Percentiles rank a stretch among this genome's conserved stretches.
Conservation (phyloP, 2,888 invertebrate species). For the Oligia latruncula region DNA sequence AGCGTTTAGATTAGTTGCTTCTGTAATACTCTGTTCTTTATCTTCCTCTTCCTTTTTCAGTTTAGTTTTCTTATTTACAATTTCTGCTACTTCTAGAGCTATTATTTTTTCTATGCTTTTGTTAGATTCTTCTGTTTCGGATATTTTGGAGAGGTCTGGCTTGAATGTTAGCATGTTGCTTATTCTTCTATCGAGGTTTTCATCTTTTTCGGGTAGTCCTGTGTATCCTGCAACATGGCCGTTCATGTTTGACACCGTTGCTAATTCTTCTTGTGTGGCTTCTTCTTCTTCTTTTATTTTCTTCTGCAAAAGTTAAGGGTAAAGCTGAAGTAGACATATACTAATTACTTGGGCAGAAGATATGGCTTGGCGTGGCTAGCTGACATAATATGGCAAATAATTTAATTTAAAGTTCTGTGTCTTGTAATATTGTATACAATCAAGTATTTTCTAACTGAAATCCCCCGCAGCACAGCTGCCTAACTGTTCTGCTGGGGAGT, state of each 20-base stretch:
- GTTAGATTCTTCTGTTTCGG: conserved; percentile 73
- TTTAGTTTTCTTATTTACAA: conserved; percentile 77
- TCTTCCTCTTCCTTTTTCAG: conserved; percentile 68
- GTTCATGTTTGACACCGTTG: conserved; percentile 76
- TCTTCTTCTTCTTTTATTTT: conserved; percentile 81
- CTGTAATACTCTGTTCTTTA: conserved; percentile 62
- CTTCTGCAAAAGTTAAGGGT: conserved; percentile 74
- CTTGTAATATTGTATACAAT: too few species aligned
- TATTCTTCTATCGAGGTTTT: conserved; percentile 80
- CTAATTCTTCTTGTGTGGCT: conserved; percentile 71
- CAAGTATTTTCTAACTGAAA: too few species aligned
- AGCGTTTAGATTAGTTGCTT: conserved; percentile 71
- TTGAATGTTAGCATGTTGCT: conserved; percentile 84
- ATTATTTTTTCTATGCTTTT: conserved; percentile 76
- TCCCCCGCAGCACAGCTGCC: too few species aligned
- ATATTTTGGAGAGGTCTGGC: conserved; percentile 77
- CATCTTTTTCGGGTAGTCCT: conserved; percentile 71
- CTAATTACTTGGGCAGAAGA: not conserved
- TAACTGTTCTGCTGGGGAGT: too few species aligned
- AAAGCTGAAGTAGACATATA: not conserved
- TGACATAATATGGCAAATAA: too few species aligned
- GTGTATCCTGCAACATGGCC: conserved; percentile 72
- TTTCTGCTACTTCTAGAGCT: conserved; percentile 81
- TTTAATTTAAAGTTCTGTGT: too few species aligned
- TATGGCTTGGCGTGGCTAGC: too few species aligned